These are phyloP conservation scores for Egretta garzetta DNA, from an alignment of 2,113 vertebrate genomes.

Conservation along the genomic window DNA sequence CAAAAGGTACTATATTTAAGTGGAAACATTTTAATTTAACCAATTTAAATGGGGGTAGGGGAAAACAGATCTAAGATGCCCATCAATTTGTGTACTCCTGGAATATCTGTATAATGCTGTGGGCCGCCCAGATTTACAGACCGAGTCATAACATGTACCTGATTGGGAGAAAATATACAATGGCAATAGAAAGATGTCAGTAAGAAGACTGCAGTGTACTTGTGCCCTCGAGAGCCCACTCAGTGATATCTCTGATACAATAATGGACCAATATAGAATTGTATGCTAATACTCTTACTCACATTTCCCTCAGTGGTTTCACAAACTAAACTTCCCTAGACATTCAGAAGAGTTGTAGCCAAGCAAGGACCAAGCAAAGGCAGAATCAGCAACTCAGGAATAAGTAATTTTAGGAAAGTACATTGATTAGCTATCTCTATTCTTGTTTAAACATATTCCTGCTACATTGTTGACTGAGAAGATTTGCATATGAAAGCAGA, in stretches of 20 bases:
- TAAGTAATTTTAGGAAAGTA: slow-evolving; percentile 35
- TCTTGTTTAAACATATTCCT: slow-evolving; percentile 55
- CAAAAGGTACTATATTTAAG: not conserved
- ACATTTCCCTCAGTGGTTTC: not conserved
- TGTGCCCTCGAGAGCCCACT: not conserved
- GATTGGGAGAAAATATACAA: not conserved
- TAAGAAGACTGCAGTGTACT: not conserved
- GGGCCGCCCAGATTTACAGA: not conserved
- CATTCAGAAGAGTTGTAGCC: not conserved
- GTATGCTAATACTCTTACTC: not conserved
- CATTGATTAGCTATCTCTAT: slow-evolving; percentile 49
- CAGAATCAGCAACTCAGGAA: slow-evolving; percentile 1
- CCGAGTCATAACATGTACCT: not conserved
- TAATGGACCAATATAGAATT: not conserved
- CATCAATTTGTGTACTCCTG: not conserved
- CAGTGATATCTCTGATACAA: not conserved
- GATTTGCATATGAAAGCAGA: slow-evolving; percentile 65
- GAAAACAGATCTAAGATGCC: not conserved
- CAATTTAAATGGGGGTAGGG: accelerated
- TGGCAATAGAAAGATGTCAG: not conserved
- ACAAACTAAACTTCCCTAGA: not conserved
- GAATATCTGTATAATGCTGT: not conserved
- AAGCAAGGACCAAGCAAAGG: slow-evolving; percentile 43
- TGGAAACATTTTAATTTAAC: not conserved
- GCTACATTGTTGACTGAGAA: slow-evolving; percentile 35